phyloP scores from a whole-genome alignment of 2,797 vertebrate species.

The Galaxias olidus region DNA sequence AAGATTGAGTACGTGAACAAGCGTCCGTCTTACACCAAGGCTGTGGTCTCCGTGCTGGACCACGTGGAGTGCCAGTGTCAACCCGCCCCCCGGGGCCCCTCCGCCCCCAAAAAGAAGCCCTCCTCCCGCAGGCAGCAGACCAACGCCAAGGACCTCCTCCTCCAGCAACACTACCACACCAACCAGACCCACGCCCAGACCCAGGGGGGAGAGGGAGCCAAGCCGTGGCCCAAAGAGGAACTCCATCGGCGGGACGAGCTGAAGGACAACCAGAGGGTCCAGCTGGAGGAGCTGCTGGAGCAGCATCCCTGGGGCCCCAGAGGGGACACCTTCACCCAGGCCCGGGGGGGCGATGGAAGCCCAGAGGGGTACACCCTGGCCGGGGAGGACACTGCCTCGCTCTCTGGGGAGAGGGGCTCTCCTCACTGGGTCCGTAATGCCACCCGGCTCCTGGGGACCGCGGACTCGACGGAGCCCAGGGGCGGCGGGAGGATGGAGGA shows the following conservation, averaged over 20 bases:
- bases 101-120: constrained; percentile 58
- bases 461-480: constrained; percentile 20
- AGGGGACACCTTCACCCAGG: constrained; percentile 63
- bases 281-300: constrained; percentile 70
- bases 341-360: constrained; percentile 24
- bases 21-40: constrained; percentile 83
- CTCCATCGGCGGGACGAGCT: constrained; percentile 76
- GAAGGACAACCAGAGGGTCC: constrained; percentile 74
- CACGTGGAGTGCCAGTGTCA: constrained; percentile 92
- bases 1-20: constrained; percentile 88
- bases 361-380: constrained; percentile 55
- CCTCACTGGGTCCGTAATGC: constrained; percentile 64
- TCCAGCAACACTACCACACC: constrained; percentile 27
- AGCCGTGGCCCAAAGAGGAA: constrained; percentile 71
- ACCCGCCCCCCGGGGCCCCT: constrained; percentile 51
- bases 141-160: constrained; percentile 32
- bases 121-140: constrained; percentile 56
- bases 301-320: constrained; percentile 62
- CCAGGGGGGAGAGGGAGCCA: constrained; percentile 47
- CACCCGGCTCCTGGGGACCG: constrained; percentile 43
- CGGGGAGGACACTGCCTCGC: constrained; percentile 33
- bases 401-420: constrained; percentile 33
- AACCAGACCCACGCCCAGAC: constrained; percentile 65
- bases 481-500: constrained; percentile 22
- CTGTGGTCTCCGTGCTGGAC: constrained; percentile 88